Percentiles rank a stretch among this genome's conserved stretches.
Evolutionary conservation across 2,888 invertebrate species (phyloP).

Genomic region (Boloria euphrosyne): DNA sequence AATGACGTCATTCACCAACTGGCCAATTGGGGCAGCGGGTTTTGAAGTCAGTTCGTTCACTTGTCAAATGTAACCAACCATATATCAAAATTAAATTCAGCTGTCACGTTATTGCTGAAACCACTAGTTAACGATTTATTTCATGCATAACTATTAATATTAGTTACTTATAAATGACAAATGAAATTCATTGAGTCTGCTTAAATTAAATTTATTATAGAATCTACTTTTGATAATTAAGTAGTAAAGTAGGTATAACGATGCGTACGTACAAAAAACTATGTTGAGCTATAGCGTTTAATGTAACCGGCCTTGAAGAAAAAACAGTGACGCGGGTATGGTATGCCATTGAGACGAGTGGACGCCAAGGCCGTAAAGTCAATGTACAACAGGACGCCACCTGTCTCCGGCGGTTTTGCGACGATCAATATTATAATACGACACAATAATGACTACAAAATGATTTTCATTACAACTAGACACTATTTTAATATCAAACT

Average conservation of each 20-base stretch:
- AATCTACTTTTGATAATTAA: neutral
- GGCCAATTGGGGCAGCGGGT: conserved; percentile 68
- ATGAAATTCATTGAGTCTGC: too few species aligned
- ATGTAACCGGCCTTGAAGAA: conserved; percentile 61
- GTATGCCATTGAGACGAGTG: conserved; percentile 68
- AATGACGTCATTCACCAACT: conserved; percentile 66
- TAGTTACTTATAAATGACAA: too few species aligned
- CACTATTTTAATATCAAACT: too few species aligned
- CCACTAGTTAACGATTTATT: neutral
- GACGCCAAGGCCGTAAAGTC: conserved; percentile 73
- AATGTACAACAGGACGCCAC: conserved; percentile 74
- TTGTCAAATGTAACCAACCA: conserved; percentile 31
- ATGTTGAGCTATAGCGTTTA: conserved; percentile 22
- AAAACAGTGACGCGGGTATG: conserved; percentile 63
- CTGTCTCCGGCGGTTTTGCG: conserved; percentile 60
- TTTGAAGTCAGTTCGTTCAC: conserved; percentile 53
- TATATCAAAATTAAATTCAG: conserved; percentile 17
- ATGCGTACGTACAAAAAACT: neutral
- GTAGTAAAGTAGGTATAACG: neutral
- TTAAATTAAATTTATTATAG: too few species aligned
- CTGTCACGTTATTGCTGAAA: neutral
- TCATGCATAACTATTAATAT: neutral
- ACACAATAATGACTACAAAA: conserved; percentile 57
- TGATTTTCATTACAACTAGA: conserved; percentile 24
- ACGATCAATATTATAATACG: conserved; percentile 52